A percentile compares a stretch with the other conserved stretches of the same genome.
phyloP scores from a whole-genome alignment of 2,888 invertebrate species.

The Myopa testacea region DNA sequence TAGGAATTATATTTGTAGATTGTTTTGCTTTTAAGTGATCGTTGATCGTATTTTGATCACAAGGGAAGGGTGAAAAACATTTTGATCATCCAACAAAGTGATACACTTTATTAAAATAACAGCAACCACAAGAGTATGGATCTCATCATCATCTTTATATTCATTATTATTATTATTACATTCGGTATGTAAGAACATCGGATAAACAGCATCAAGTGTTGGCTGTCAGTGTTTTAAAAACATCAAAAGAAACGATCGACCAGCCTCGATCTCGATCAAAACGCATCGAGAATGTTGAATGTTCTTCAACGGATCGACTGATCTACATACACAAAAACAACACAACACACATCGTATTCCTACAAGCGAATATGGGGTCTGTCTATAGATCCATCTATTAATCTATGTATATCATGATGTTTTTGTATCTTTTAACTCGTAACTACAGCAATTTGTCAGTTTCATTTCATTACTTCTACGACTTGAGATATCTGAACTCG shows the following conservation, averaged over 20 bases:
- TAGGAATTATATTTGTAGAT: neutral
- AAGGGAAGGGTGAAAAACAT: too few species aligned
- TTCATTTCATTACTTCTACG: conserved; percentile 27
- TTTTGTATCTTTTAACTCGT: too few species aligned
- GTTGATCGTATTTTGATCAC: too few species aligned
- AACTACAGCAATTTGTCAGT: conserved; percentile 40
- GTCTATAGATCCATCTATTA: neutral
- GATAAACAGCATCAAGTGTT: neutral
- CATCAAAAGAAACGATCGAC: conserved; percentile 26
- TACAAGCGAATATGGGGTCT: too few species aligned
- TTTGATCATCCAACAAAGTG: neutral
- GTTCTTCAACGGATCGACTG: neutral
- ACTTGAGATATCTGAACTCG: conserved; percentile 18
- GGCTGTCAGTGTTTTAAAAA: conserved; percentile 9
- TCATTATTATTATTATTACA: neutral
- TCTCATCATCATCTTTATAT: neutral
- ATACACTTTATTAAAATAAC: neutral
- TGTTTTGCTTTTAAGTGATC: too few species aligned
- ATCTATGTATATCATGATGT: neutral
- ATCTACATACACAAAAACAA: neutral
- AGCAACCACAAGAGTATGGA: neutral
- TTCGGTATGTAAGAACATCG: neutral
- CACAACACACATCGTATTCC: neutral
- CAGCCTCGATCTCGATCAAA: conserved; percentile 9
- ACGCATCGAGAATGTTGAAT: conserved; percentile 8